Evolutionary conservation across 2,888 invertebrate genomes (phyloP).

Genomic region (Sarcophaga subvicina): DNA sequence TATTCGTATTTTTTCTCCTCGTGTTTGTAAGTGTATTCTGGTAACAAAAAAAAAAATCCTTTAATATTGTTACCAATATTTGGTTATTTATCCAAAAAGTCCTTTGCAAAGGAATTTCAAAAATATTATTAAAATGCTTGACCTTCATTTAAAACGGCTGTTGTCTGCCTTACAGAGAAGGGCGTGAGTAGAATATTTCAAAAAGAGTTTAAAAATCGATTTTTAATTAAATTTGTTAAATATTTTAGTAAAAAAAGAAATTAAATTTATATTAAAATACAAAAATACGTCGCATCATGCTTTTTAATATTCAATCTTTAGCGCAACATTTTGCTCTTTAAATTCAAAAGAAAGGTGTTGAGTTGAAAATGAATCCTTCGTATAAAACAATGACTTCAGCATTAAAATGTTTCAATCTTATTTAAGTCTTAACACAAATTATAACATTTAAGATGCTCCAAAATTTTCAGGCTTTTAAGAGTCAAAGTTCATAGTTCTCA

Average conservation of each 20-base stretch:
- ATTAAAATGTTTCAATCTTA: no score
- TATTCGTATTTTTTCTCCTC: slow-evolving; percentile 19
- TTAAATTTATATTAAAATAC: background rate
- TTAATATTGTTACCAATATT: slow-evolving; percentile 55
- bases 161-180: background rate
- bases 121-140: slow-evolving; percentile 68
- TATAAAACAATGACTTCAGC: no score
- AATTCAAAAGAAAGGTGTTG: no score
- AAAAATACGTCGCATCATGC: background rate
- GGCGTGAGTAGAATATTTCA: background rate
- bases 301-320: no score
- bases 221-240: background rate
- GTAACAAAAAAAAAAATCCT: slow-evolving; percentile 59
- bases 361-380: no score
- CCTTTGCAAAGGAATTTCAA: slow-evolving; percentile 64
- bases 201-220: slow-evolving; percentile 25
- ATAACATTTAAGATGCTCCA: no score
- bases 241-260: background rate
- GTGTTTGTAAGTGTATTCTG: background rate
- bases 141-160: slow-evolving; percentile 60
- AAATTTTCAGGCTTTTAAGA: no score
- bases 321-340: no score
- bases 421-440: no score
- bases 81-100: slow-evolving; percentile 61
- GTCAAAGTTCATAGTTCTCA: rapidly evolving